Evolutionary conservation across 2,797 vertebrate species (phyloP), one percentile per base, ranked within the genome.

Genomic region (Meriones psammophilus): DNA sequence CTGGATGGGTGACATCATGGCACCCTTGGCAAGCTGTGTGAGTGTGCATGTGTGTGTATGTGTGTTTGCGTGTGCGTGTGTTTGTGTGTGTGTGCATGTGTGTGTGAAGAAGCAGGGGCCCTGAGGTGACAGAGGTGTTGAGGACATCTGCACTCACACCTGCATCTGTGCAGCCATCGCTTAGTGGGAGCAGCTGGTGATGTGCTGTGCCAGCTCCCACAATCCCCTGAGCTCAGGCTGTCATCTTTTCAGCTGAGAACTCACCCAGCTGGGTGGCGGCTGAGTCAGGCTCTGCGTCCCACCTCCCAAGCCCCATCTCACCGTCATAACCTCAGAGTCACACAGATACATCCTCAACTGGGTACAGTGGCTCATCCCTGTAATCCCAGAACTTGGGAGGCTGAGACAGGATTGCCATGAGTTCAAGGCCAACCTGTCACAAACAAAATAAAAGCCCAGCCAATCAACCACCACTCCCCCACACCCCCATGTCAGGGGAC

Each of bases 1-100:
- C 5, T 13, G 1, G 39, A 42, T 73, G 42, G 90, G 28, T 1
- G 4, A 1, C 0, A 0, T 7, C 12, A 36, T 18, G 17, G 58
- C 78, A 20, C 58, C 36, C 0, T 36, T n/a, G 28, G 22, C 56
- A 30, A 54, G 60, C 88, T 71, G 33, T 36, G 24, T 28, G 33
- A 33, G 24, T 28, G 50, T 10, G 77, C 85, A 28, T 33, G 8
- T 42, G 18, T 26, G 24, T 58, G 64, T 36, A 12, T 26, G 62
- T 8, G 6, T 13, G 58, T 60, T 15, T 60, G 58, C 12, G 24
- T 26, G 76, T n/a, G 71, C 4, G 20, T n/a, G 50, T 22, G 42
- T 26, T 13, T 7, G 24, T 84, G 39, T 36, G 0, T 9, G 20
- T n/a, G 50, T 10, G 39, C 36, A 13, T n/a, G 24, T 22, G 26